Percentiles rank a stretch among this genome's conserved stretches.
phyloP scores from a whole-genome alignment of 2,888 invertebrate genomes.

The Ecdyonurus torrentis region DNA sequence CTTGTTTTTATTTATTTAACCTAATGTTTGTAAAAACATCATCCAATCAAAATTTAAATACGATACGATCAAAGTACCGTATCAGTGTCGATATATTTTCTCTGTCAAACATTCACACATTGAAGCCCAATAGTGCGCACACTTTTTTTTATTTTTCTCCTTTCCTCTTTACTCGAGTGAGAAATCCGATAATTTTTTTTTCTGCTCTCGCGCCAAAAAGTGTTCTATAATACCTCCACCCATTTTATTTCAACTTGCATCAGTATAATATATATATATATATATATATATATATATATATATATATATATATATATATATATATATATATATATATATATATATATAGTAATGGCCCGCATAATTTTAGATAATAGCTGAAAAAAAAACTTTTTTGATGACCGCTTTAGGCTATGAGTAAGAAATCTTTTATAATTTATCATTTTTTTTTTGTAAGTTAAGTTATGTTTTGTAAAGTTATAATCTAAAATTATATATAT shows the following conservation, averaged over 20 bases:
- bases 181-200: background rate
- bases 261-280: too few species aligned
- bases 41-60: too few species aligned
- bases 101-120: background rate
- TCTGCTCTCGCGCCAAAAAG: background rate
- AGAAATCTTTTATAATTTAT: background rate
- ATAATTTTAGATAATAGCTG: background rate
- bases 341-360: too few species aligned
- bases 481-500: background rate
- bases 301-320: too few species aligned
- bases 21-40: too few species aligned
- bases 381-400: background rate
- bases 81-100: too few species aligned
- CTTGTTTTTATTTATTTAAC: too few species aligned
- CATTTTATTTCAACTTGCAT: background rate
- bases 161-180: background rate
- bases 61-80: too few species aligned
- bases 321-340: too few species aligned
- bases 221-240: background rate
- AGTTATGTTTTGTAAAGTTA: background rate
- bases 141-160: too few species aligned
- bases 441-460: background rate
- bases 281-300: too few species aligned
- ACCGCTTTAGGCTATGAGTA: background rate
- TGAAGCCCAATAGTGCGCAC: background rate